Percentiles rank a stretch among this genome's conserved stretches.
Evolutionary conservation across 2,888 invertebrate genomes (phyloP).

Genomic region (Emmelina monodactyla): DNA sequence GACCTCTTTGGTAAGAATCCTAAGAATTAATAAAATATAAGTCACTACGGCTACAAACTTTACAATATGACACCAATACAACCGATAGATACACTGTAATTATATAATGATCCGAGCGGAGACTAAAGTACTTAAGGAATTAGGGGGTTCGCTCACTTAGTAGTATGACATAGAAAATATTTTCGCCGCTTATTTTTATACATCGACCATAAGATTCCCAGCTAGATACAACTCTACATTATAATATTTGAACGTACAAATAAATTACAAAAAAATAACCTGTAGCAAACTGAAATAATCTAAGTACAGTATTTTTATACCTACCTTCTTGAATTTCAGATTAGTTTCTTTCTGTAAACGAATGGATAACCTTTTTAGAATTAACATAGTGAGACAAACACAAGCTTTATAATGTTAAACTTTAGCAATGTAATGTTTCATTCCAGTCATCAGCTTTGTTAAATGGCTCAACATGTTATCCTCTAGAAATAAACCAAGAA

Average conservation of each 20-base stretch:
- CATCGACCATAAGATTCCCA: constrained; percentile 32
- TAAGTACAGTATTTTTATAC: constrained; percentile 56
- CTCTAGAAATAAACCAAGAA: constrained; percentile 33
- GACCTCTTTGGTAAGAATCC: too few species aligned
- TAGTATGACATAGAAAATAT: constrained; percentile 16
- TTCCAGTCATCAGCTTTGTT: constrained; percentile 34
- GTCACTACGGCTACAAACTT: too few species aligned
- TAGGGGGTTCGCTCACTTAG: constrained; percentile 31
- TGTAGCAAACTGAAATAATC: constrained; percentile 36
- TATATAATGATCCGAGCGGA: background rate
- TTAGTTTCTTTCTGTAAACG: constrained; percentile 23
- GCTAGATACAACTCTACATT: constrained; percentile 28
- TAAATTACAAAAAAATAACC: constrained; percentile 48
- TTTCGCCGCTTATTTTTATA: constrained; percentile 3
- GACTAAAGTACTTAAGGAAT: constrained; percentile 29
- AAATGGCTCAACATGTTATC: constrained; percentile 24
- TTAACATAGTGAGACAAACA: constrained; percentile 32
- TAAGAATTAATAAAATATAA: too few species aligned
- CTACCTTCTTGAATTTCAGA: constrained; percentile 22
- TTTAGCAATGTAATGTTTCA: constrained; percentile 39
- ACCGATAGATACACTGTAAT: too few species aligned
- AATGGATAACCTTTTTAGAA: constrained; percentile 22
- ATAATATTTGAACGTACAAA: constrained; percentile 59
- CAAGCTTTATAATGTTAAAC: constrained; percentile 35
- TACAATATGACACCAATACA: too few species aligned